Conservation (phyloP, 1,140 invertebrate species). For the Aphelenchoides besseyi region DNA sequence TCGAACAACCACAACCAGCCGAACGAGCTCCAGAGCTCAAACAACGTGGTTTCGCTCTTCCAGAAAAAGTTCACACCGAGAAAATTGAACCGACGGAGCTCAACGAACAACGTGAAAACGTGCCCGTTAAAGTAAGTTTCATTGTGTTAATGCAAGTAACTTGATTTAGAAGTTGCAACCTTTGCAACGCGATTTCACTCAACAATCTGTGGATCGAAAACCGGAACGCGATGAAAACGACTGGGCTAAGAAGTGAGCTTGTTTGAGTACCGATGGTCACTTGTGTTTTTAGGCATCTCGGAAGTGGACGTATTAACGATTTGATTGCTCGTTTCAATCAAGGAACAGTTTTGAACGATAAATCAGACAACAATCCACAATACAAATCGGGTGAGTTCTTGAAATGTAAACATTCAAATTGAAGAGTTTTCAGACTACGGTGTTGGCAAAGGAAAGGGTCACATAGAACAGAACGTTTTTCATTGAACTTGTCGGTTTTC, state of each 20-base stretch:
- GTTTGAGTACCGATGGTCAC: constrained; percentile 11
- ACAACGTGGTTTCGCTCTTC: background rate
- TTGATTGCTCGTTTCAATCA: constrained; percentile 32
- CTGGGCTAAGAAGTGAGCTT: constrained; percentile 29
- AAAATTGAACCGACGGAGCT: background rate
- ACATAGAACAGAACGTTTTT: constrained; percentile 33
- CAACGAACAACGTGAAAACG: background rate
- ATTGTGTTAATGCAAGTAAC: background rate
- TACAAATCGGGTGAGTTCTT: constrained; percentile 32
- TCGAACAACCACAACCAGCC: background rate
- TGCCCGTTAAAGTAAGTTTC: background rate
- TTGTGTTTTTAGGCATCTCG: constrained; percentile 19
- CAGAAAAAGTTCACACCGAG: background rate
- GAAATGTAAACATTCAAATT: constrained; percentile 12
- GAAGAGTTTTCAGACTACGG: constrained; percentile 44
- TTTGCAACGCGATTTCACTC: constrained; percentile 29
- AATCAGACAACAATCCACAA: background rate
- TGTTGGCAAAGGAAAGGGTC: constrained; percentile 27
- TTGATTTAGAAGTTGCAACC: constrained; percentile 10
- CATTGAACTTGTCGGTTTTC: too few species aligned
- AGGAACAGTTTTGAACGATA: constrained; percentile 17
- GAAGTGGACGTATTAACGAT: constrained; percentile 18
- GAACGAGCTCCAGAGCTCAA: background rate
- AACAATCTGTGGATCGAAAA: constrained; percentile 27
- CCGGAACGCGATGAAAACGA: constrained; percentile 32